phyloP scores from a whole-genome alignment of 2,888 invertebrate genomes.

The Adela reaumurella region DNA sequence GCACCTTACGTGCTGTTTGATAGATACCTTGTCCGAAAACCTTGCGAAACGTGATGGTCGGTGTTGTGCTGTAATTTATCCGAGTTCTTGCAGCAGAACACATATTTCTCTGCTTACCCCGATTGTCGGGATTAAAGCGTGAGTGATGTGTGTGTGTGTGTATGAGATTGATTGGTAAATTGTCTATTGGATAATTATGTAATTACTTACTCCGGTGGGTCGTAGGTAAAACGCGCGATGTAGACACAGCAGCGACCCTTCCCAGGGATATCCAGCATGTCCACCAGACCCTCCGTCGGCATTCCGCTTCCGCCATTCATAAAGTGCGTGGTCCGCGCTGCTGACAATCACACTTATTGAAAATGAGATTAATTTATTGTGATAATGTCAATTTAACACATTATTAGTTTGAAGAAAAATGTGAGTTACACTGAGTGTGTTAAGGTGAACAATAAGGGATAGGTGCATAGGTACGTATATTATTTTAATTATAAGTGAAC shows the following conservation, averaged over 20 bases:
- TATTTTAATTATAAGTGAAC: constrained; percentile 17
- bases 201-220: constrained; percentile 61
- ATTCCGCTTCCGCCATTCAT: constrained; percentile 53
- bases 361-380: constrained; percentile 2
- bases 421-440: background rate
- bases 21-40: too few species aligned
- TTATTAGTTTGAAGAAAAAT: constrained; percentile 1
- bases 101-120: too few species aligned
- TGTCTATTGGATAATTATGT: background rate
- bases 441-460: constrained; percentile 1
- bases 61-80: too few species aligned
- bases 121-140: too few species aligned
- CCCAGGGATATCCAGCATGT: constrained; percentile 91
- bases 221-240: constrained; percentile 77
- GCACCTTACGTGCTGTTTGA: too few species aligned
- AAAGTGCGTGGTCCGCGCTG: constrained; percentile 47
- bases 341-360: constrained; percentile 14
- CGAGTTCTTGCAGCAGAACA: too few species aligned
- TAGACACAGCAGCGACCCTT: constrained; percentile 92
- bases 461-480: too few species aligned
- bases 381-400: too few species aligned
- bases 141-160: too few species aligned
- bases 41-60: too few species aligned
- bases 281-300: constrained; percentile 71
- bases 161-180: too few species aligned